These are phyloP conservation scores for Telenomus remus DNA, from an alignment of 1,140 invertebrate genomes.

Conservation along the genomic window DNA sequence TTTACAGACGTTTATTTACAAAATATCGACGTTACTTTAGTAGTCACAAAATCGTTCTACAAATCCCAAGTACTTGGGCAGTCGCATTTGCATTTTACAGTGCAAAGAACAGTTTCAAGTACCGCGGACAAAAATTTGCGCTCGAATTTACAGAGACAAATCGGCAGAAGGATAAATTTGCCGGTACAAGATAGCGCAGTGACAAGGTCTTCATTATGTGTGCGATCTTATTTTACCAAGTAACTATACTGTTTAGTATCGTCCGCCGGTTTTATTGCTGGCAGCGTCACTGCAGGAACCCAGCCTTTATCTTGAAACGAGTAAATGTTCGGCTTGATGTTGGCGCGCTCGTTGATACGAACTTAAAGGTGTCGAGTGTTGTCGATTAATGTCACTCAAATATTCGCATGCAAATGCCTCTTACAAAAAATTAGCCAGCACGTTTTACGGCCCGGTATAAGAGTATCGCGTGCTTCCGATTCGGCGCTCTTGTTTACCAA, in stretches of 20 bases:
- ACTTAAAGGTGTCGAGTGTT: conserved; percentile 26
- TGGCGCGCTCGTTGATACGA: conserved; percentile 13
- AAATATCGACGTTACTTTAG: no score
- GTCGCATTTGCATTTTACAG: no score
- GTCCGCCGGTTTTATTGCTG: conserved; percentile 70
- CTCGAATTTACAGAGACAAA: no score
- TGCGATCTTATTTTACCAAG: conserved; percentile 61
- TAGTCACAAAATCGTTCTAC: no score
- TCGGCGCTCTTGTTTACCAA: background rate
- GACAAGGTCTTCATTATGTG: conserved; percentile 69
- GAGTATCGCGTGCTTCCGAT: no score
- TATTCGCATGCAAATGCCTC: conserved; percentile 30
- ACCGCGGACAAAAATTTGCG: no score
- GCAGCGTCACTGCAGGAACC: conserved; percentile 30
- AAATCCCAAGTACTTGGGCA: no score
- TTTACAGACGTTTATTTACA: no score
- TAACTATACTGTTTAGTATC: conserved; percentile 69
- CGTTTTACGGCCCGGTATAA: background rate
- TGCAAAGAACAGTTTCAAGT: no score
- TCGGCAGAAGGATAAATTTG: no score
- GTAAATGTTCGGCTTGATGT: conserved; percentile 33
- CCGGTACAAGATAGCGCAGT: conserved; percentile 27
- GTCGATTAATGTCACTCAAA: conserved; percentile 38
- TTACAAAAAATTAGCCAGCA: no score
- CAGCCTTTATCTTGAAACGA: conserved; percentile 63